Evolutionary conservation across 1,140 invertebrate genomes (phyloP).

Genomic region (Ridgeia piscesae): DNA sequence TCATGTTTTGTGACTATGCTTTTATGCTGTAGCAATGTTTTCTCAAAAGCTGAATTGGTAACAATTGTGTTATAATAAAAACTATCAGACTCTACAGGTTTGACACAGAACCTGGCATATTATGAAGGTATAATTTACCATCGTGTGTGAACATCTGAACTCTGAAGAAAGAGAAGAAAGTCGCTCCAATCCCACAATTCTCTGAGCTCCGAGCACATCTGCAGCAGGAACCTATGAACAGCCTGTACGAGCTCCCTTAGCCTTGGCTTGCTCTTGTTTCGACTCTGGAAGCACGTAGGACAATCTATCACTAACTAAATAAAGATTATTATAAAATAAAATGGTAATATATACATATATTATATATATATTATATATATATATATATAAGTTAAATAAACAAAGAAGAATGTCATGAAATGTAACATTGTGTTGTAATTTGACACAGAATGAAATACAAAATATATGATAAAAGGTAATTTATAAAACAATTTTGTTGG

Average conservation of each 20-base stretch:
- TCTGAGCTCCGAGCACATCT: neutral
- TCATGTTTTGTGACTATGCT: neutral
- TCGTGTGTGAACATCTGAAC: neutral
- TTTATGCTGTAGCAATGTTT: neutral
- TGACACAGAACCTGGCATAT: neutral
- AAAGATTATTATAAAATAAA: no score
- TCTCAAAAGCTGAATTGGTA: neutral
- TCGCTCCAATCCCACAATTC: slow-evolving; percentile 16
- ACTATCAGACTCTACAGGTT: neutral
- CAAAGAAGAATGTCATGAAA: neutral
- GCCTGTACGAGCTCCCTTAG: neutral
- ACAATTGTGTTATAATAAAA: neutral
- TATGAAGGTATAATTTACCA: slow-evolving; percentile 10
- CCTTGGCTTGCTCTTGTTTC: neutral
- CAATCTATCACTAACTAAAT: neutral
- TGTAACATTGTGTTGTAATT: neutral
- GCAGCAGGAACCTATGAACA: slow-evolving; percentile 9
- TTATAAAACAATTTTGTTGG: no score
- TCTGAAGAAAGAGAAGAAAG: slow-evolving; percentile 3
- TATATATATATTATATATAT: no score
- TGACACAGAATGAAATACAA: no score
- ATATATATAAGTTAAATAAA: no score
- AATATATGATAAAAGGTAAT: no score
- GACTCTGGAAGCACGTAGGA: neutral
- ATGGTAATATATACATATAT: no score